Evolutionary conservation across 2,888 invertebrate species (phyloP).

Genomic region (Eutolmus rufibarbis): DNA sequence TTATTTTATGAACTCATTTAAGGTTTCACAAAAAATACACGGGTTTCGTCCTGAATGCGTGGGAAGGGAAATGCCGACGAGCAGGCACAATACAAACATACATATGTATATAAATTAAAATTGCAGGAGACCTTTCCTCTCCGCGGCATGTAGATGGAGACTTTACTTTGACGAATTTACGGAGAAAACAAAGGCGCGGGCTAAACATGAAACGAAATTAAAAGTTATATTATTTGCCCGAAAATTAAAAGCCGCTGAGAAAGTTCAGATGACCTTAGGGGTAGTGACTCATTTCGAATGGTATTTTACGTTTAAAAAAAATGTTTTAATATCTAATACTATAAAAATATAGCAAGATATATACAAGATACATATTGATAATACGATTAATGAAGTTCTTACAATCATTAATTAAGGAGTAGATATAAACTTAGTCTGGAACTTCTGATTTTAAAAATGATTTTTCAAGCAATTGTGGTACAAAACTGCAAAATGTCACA

Average conservation of each 20-base stretch:
- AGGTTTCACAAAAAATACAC: neutral
- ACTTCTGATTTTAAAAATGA: too few relatives aligned
- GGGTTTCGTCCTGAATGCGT: neutral
- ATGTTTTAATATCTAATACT: too few relatives aligned
- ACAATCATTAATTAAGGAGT: too few relatives aligned
- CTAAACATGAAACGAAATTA: neutral
- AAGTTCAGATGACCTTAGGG: neutral
- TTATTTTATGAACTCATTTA: neutral
- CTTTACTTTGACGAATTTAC: neutral
- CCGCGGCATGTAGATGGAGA: neutral
- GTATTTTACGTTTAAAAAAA: too few relatives aligned
- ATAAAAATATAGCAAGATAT: too few relatives aligned
- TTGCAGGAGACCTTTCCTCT: neutral
- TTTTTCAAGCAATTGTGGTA: too few relatives aligned
- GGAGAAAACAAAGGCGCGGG: neutral
- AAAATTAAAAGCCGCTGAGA: neutral
- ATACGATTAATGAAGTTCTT: too few relatives aligned
- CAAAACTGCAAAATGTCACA: too few relatives aligned
- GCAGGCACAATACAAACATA: neutral
- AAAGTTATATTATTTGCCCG: neutral
- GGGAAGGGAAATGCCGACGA: neutral
- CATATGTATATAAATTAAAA: neutral
- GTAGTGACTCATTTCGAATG: neutral
- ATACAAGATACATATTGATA: too few relatives aligned
- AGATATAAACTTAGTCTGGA: too few relatives aligned